Evolutionary conservation across 2,888 invertebrate genomes (phyloP).

Genomic region (Temnothorax ravouxi): DNA sequence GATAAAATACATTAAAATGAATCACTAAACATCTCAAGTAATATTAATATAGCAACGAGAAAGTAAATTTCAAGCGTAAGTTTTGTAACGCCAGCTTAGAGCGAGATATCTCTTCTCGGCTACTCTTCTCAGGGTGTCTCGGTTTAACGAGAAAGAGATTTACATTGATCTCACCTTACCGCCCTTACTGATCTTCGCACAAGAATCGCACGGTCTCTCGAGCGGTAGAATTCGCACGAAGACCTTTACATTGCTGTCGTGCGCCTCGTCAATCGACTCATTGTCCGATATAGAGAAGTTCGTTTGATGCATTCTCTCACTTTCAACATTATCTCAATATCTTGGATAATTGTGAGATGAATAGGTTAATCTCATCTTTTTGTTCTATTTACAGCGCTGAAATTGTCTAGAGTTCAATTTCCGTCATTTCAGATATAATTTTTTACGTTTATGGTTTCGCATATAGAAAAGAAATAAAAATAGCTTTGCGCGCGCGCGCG

Average conservation of each 20-base stretch:
- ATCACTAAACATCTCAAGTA: not conserved
- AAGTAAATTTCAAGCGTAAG: not conserved
- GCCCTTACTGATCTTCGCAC: constrained; percentile 67
- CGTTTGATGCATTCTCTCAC: not conserved
- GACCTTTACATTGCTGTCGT: constrained; percentile 69
- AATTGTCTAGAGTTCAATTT: not conserved
- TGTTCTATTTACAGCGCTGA: constrained; percentile 19
- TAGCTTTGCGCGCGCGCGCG: not conserved
- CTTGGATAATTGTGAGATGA: not conserved
- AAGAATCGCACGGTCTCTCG: constrained; percentile 66
- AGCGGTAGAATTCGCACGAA: constrained; percentile 75
- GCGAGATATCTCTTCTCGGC: not conserved
- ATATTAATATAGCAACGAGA: not conserved
- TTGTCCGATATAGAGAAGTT: constrained; percentile 60
- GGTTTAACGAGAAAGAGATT: not conserved
- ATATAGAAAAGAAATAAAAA: constrained; percentile 42
- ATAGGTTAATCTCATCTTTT: constrained; percentile 26
- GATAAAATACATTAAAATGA: not conserved
- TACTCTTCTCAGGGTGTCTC: not conserved
- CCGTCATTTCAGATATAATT: not conserved
- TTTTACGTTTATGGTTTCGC: constrained; percentile 25
- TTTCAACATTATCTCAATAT: constrained; percentile 17
- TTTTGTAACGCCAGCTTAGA: not conserved
- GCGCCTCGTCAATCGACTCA: constrained; percentile 34
- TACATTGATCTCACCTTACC: constrained; percentile 64